Base-by-base conservation (phyloP, 2,113 vertebrate genomes). In the Uropsilus gracilis region DNA sequence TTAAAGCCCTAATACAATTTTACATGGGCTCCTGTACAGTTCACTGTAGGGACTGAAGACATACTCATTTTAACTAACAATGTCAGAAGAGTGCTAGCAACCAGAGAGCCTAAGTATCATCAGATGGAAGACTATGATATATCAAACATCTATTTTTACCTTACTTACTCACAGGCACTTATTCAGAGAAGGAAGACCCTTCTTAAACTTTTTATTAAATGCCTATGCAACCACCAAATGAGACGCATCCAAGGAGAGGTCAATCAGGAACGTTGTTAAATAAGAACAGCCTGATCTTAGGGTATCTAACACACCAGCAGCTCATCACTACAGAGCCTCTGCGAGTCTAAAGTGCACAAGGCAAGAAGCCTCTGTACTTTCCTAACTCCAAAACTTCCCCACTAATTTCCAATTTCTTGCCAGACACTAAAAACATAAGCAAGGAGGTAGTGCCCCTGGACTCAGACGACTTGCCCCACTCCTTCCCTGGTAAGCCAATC, bases 1-100 rank as follows among this genome's bases (percentile, higher is more conserved):
- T 88, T n/a, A 68, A 94, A 93, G 59, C 50, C 91, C 64, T 86
- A 42, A 30, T 0, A 69, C 28, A 72, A 63, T 61, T 95, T 50
- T 73, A 30, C 30, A 34, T 30, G n/a, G 48, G 18, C n/a, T 95
- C 28, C 17, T 93, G 39, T 68, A 61, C 48, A 80, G 37, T 44
- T 86, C 16, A 55, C 42, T 89, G 84, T n/a, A 76, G 42, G 42
- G 69, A 28, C 32, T 69, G n/a, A n/a, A n/a, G 81, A 81, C 24
- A 71, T 28, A 55, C 6, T 53, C 20, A 24, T 61, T 94, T 89
- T 64, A 83, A 72, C 26, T 13, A 73, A 72, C 26, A 10, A 73
- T 16, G 32, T 71, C 90, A 71, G 50, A 30, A 59, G 69, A 61
- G 57, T 30, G 34, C 48, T 39, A 85, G 61, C 8, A 66, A 90